Evolutionary conservation across 1,140 invertebrate genomes (phyloP), one percentile per base, ranked within the genome.

Genomic region (Lasioglossum albipes): DNA sequence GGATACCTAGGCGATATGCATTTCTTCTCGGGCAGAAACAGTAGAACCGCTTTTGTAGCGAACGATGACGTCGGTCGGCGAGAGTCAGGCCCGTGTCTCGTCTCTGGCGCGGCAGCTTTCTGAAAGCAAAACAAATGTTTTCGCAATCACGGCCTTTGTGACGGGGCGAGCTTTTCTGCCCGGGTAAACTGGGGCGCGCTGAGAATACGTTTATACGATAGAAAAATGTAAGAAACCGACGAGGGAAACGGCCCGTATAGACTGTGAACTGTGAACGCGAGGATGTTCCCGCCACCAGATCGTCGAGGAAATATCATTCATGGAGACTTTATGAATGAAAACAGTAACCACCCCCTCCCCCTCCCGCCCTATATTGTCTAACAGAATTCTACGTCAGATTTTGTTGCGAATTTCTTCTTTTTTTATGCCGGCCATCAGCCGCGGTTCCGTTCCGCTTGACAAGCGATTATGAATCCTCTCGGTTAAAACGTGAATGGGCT

Each of bases 81-180:
- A 42, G 54, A 68, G 57, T 66, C 68, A 18, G 64, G 36, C 27
- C n/a, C 59, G 61, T 41, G 42, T 67, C 75, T 79, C 67, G 81
- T 71, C 67, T 78, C 52, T 41, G 54, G 64, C 16, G 75, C 64
- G 61, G 81, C 83, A 73, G 82, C 83, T 86, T 83, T 85, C 68
- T 65, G 81, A 81, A 87, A 75, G 84, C 81, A 86, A 89, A 89
- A 89, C 84, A 90, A 87, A 88, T 72, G 83, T 85, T 84, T 81
- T 66, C 65, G 84, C 89, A 88, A 90, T 89, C 89, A 84, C 83
- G 65, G 82, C 80, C 86, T 88, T 89, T 89, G 83, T 84, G 81
- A 59, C n/a, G 81, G 54, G 7, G 66, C 74, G 6, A 70, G 74
- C 41, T 41, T 76, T 49, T 75, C 22, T 65, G 27, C 1, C 41